Evolutionary conservation across 2,888 invertebrate species (phyloP).

Genomic region (Fissipunctia ypsillon): DNA sequence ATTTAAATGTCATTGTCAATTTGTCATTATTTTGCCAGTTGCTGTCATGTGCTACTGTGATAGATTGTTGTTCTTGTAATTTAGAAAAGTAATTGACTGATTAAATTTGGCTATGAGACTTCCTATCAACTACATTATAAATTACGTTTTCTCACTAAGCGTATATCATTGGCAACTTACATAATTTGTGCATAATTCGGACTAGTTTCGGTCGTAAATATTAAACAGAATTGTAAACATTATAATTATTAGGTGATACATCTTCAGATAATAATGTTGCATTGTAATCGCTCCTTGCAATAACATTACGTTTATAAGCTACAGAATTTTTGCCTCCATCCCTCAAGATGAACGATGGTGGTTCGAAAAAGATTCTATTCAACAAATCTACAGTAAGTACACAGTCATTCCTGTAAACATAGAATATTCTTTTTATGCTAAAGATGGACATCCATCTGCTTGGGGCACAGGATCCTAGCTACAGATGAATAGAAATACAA

Average conservation of each 20-base stretch:
- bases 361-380: conserved; percentile 86
- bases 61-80: too few relatives aligned
- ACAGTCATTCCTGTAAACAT: not conserved
- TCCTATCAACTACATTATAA: too few relatives aligned
- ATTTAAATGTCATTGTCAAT: conserved; percentile 13
- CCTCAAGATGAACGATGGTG: conserved; percentile 79
- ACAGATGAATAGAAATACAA: not conserved
- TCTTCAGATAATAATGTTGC: conserved; percentile 1
- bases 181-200: not conserved
- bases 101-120: conserved; percentile 2
- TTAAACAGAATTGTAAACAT: conserved; percentile 32
- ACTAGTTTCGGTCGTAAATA: conserved; percentile 1
- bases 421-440: not conserved
- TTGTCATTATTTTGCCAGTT: not conserved
- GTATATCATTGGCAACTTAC: not conserved
- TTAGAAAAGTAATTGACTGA: not conserved
- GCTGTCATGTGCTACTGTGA: not conserved
- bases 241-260: conserved; percentile 1
- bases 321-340: not conserved
- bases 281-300: not conserved
- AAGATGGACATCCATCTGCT: not conserved
- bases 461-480: too few relatives aligned
- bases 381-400: conserved; percentile 90
- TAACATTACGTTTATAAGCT: not conserved
- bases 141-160: not conserved